Base-by-base conservation (phyloP, 1,140 invertebrate species). In the Hycleus phaleratus region DNA sequence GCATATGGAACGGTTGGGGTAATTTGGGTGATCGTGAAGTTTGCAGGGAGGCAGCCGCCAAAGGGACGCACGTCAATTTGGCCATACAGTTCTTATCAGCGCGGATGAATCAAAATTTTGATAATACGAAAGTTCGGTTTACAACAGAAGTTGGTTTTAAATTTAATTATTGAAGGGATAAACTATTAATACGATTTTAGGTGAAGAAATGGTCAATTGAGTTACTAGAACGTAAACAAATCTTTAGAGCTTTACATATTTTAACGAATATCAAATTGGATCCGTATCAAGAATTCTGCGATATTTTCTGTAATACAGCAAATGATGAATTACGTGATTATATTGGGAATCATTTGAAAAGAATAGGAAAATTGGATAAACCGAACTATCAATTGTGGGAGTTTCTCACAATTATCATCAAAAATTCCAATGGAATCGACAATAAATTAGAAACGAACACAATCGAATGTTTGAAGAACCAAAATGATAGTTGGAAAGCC, bases 41-140 rank as follows among this genome's bases (percentile, higher is more conserved):
- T 38, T 80, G 82, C 0, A 73, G 84, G 60, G 83, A 85, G 69
- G 80, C 84, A 40, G 83, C 81, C 49, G 78, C 79, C 0, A 85
- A 85, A 71, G 83, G 83, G 10, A 79, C 76, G 43, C 80, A 83
- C 63, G 77, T 85, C 46, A 69, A 76, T 32, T 65, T 85, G 51
- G 82, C 81, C 47, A 70, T 78, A 42, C 77, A 78, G 62, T 84
- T 79, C 72, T 68, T 85, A 10, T 75, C 77, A 44, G 67, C 65
- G 11, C 78, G 81, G 62, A 81, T 78, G 62, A 70, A 73, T 51
- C 79, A 78, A 74, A 75, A 69, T 49, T 68, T 78, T 25, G 67
- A 75, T 7, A 77, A 77, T 49, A 78, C 81, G 7, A 70, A 73
- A 49, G 70, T 75, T 45, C 84, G 78, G 78, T 80, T 81, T 66